A percentile compares a stretch with the other conserved stretches of the same genome.
phyloP scores from a whole-genome alignment of 2,888 invertebrate species.

The Cryptops parisi region DNA sequence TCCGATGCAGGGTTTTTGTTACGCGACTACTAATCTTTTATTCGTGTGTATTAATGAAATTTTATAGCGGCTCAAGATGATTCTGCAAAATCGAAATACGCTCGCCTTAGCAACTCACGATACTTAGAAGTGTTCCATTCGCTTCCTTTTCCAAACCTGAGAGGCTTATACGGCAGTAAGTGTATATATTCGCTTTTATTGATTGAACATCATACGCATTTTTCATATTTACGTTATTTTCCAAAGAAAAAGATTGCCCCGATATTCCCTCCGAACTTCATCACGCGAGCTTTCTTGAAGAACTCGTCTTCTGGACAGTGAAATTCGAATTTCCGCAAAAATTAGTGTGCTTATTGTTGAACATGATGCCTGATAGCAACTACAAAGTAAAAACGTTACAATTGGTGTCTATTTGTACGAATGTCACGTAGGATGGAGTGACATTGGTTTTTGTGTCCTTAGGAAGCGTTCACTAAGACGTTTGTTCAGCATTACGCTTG shows the following conservation, averaged over 20 bases:
- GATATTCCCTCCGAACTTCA: constrained; percentile 45
- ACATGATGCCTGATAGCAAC: constrained; percentile 86
- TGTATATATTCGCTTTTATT: constrained; percentile 10
- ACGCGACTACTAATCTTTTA: no score
- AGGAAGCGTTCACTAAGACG: constrained; percentile 79
- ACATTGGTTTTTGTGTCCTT: constrained; percentile 10
- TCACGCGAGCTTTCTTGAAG: constrained; percentile 77
- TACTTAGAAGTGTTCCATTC: constrained; percentile 7
- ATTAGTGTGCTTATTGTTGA: constrained; percentile 81
- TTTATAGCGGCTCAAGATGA: neutral
- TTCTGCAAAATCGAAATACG: neutral
- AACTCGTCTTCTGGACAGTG: constrained; percentile 96
- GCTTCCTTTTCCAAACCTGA: constrained; percentile 7
- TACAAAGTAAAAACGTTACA: constrained; percentile 56
- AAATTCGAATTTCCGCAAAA: constrained; percentile 96
- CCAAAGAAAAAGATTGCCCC: constrained; percentile 50
- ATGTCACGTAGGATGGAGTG: neutral
- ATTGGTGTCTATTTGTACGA: no score
- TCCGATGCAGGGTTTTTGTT: no score
- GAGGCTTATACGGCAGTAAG: constrained; percentile 1
- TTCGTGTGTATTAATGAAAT: no score
- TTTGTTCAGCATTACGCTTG: constrained; percentile 94
- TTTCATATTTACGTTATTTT: neutral
- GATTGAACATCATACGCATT: constrained; percentile 14
- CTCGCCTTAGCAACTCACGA: neutral